These are phyloP conservation scores for Eonycteris spelaea DNA, from an alignment of 2,113 vertebrate species.

Conservation along the genomic window DNA sequence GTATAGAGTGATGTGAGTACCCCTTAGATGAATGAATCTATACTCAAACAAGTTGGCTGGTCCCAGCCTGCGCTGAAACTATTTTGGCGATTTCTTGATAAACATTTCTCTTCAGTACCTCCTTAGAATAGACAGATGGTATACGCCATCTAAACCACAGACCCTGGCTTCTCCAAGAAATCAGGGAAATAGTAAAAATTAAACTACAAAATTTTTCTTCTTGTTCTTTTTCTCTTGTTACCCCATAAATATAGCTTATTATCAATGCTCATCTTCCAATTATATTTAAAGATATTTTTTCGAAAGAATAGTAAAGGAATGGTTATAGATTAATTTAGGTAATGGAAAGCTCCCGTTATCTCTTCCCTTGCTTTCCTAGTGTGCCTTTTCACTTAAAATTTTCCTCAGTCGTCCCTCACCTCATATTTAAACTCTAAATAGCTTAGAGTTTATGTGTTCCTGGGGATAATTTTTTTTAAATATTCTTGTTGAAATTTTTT, in stretches of 20 bases:
- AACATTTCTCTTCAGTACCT: conserved; percentile 43
- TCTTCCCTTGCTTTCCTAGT: not conserved
- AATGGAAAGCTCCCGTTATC: not conserved
- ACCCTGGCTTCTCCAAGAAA: conserved; percentile 13
- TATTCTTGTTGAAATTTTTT: not conserved
- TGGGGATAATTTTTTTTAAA: not conserved
- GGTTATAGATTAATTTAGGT: not conserved
- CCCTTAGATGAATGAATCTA: not conserved
- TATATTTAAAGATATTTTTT: conserved; percentile 20
- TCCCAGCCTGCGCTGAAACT: not conserved
- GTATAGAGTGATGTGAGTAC: not conserved
- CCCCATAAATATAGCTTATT: not conserved
- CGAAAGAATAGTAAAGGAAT: conserved; percentile 24
- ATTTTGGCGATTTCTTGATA: not conserved
- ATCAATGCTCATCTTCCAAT: not conserved
- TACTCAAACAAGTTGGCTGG: not conserved
- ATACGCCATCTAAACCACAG: not conserved
- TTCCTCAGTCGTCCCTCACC: not conserved
- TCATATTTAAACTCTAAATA: not conserved
- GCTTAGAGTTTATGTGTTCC: not conserved
- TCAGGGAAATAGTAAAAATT: conserved; percentile 5
- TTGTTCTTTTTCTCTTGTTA: not conserved
- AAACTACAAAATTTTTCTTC: not conserved
- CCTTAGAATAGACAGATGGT: conserved; percentile 24
- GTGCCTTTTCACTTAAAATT: conserved; percentile 3